These are phyloP conservation scores for Girardia tigrina DNA, from an alignment of 2,888 invertebrate genomes.

Conservation along the genomic window DNA sequence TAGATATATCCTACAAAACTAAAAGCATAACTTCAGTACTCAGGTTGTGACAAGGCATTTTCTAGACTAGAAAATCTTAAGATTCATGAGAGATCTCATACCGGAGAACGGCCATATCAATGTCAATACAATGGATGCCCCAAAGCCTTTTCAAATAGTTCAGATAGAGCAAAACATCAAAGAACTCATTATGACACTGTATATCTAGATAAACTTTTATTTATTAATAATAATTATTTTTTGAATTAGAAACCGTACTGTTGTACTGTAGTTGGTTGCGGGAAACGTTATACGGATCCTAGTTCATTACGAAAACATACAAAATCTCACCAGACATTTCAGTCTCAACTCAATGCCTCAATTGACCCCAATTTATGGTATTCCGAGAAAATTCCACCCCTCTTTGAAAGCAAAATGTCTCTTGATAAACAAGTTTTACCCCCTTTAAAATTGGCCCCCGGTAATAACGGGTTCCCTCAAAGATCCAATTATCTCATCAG, in stretches of 20 bases:
- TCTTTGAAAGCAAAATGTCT: neutral
- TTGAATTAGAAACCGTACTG: conserved; percentile 80
- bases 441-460: neutral
- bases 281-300: conserved; percentile 91
- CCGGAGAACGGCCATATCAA: conserved; percentile 77
- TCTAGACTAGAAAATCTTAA: conserved; percentile 89
- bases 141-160: conserved; percentile 95
- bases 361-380: neutral
- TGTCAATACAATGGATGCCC: conserved; percentile 90
- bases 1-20: too few relatives aligned
- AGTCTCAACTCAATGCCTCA: conserved; percentile 1
- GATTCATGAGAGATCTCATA: conserved; percentile 66
- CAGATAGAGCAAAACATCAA: conserved; percentile 94
- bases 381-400: neutral
- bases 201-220: conserved; percentile 51
- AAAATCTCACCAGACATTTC: conserved; percentile 58
- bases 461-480: neutral
- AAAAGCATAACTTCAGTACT: conserved; percentile 41
- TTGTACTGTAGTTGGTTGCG: conserved; percentile 86
- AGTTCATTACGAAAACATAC: conserved; percentile 91
- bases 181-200: conserved; percentile 96
- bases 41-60: conserved; percentile 84
- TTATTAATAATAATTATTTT: too few relatives aligned
- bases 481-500: neutral
- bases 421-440: neutral